phyloP scores from a whole-genome alignment of 2,113 vertebrate species.

The Microtus oregoni region DNA sequence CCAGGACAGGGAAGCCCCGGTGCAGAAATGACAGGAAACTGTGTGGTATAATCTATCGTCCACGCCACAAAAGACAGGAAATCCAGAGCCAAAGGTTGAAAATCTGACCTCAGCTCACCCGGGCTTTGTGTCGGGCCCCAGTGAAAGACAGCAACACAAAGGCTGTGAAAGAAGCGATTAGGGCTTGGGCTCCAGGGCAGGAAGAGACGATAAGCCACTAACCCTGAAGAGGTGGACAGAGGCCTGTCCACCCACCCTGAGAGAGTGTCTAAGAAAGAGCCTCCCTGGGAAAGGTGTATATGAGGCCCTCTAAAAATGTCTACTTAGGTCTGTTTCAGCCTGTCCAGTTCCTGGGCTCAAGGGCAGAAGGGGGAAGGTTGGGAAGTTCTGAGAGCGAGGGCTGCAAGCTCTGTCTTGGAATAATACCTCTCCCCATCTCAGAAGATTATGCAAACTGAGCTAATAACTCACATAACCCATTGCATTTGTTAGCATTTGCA shows the following conservation, averaged over 20 bases:
- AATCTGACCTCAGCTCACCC: conserved; percentile 74
- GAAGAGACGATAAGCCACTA: neutral
- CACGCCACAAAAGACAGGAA: conserved; percentile 73
- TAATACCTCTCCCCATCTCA: neutral
- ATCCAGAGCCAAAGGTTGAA: conserved; percentile 69
- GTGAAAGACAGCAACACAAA: conserved; percentile 55
- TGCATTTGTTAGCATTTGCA: neutral
- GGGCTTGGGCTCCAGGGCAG: neutral
- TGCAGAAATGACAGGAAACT: conserved; percentile 67
- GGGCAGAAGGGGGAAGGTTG: neutral
- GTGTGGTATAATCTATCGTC: conserved; percentile 69
- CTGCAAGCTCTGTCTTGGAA: neutral
- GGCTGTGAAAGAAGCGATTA: conserved; percentile 56
- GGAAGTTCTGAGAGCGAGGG: neutral
- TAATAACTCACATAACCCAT: neutral
- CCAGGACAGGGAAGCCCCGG: conserved; percentile 33
- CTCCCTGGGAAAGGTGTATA: neutral
- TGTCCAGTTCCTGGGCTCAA: neutral
- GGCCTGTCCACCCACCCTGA: fast-evolving
- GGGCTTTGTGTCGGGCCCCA: conserved; percentile 52
- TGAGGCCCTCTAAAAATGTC: fast-evolving
- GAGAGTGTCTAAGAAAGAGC: neutral
- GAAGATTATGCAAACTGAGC: neutral
- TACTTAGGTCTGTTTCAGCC: neutral
- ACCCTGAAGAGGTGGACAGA: neutral